These are phyloP conservation scores for Poeciliopsis retropinna DNA, from an alignment of 2,113 vertebrate species.

Conservation along the genomic window DNA sequence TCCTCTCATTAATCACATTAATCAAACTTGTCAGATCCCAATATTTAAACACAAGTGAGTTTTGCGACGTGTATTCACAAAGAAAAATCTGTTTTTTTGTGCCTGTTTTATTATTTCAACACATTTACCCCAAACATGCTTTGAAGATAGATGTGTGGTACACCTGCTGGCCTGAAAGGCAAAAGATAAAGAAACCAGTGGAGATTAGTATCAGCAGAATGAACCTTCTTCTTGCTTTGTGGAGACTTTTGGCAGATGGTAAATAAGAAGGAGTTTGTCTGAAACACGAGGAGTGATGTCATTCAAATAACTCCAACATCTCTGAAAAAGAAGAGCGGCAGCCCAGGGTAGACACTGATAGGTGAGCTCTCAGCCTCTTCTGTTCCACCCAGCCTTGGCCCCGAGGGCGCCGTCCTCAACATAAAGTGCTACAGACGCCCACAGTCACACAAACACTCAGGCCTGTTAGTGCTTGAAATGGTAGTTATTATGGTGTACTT, in stretches of 20 bases:
- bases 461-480: slow-evolving; percentile 46
- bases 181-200: slow-evolving; percentile 20
- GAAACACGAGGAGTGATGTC: slow-evolving; percentile 75
- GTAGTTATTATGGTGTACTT: neutral
- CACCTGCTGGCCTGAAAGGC: slow-evolving; percentile 21
- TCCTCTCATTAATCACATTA: slow-evolving; percentile 36
- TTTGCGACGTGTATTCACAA: neutral
- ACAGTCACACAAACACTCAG: slow-evolving; percentile 9
- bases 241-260: slow-evolving; percentile 60
- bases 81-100: neutral
- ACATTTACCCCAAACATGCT: neutral
- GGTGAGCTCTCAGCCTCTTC: slow-evolving; percentile 58
- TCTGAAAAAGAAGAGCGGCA: slow-evolving; percentile 63
- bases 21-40: slow-evolving; percentile 22
- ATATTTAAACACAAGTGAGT: slow-evolving; percentile 5
- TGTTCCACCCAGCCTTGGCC: slow-evolving; percentile 66
- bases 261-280: slow-evolving; percentile 61
- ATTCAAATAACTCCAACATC: slow-evolving; percentile 46
- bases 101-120: neutral
- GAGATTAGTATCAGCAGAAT: slow-evolving; percentile 21
- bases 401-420: slow-evolving; percentile 52
- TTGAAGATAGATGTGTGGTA: slow-evolving; percentile 7
- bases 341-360: slow-evolving; percentile 56
- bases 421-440: slow-evolving; percentile 28
- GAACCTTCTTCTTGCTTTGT: slow-evolving; percentile 51